These are phyloP conservation scores for Basileuterus tristriatus DNA, from an alignment of 2,797 vertebrate genomes.

Conservation along the genomic window DNA sequence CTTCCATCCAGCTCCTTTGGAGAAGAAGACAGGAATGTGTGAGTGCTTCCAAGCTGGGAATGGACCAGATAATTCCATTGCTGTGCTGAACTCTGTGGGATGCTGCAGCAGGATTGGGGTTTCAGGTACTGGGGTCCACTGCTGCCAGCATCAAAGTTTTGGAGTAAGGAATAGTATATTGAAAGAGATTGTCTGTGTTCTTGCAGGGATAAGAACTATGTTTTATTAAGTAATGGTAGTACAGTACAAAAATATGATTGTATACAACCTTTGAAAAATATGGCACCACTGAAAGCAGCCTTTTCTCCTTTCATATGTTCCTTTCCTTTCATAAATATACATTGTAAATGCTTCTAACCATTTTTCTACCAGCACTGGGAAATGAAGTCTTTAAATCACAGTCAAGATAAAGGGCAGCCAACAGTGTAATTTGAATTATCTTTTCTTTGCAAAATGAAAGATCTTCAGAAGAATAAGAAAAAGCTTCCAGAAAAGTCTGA, in stretches of 20 bases:
- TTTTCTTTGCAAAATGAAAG: neutral
- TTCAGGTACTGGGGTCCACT: neutral
- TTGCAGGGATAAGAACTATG: neutral
- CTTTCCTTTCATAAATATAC: neutral
- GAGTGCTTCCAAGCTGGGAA: neutral
- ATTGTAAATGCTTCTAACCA: neutral
- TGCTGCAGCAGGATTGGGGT: neutral
- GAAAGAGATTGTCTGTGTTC: neutral
- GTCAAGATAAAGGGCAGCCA: neutral
- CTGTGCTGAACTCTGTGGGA: neutral
- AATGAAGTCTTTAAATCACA: neutral
- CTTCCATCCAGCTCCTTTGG: neutral
- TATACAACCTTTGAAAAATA: slow-evolving; percentile 18
- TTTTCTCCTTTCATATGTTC: neutral
- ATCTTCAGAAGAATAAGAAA: neutral
- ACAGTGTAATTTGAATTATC: neutral
- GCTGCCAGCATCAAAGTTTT: neutral
- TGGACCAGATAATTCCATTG: neutral
- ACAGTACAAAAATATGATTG: slow-evolving; percentile 27
- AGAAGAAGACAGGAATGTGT: neutral
- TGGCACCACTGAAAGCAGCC: neutral
- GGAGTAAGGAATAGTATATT: neutral
- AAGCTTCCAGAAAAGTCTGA: neutral
- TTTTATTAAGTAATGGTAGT: neutral
- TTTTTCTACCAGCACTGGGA: neutral